Conservation (phyloP, 2,888 invertebrate genomes). For the Listrodromus nycthemerus region DNA sequence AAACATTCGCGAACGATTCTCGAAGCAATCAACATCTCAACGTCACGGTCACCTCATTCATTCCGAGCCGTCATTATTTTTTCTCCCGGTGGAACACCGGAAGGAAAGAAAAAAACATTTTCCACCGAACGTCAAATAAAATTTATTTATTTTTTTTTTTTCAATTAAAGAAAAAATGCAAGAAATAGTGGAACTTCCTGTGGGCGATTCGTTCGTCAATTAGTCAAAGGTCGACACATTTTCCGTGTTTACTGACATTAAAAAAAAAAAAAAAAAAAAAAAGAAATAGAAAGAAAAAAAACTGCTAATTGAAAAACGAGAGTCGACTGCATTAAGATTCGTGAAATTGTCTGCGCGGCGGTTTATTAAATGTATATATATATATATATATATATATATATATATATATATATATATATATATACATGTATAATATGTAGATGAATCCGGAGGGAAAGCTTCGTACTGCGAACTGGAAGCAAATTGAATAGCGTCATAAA, state of each 20-base stretch:
- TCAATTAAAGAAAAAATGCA: not conserved
- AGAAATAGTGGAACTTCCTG: too few species aligned
- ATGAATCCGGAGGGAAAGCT: too few species aligned
- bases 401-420: not conserved
- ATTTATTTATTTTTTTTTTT: too few species aligned
- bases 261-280: not conserved
- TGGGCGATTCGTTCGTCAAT: not conserved
- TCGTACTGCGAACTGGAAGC: constrained; percentile 24
- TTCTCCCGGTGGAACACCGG: not conserved
- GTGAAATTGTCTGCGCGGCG: not conserved
- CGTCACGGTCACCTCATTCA: not conserved
- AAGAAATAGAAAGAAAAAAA: not conserved
- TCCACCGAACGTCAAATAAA: not conserved
- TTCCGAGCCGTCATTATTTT: not conserved
- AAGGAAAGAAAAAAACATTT: not conserved
- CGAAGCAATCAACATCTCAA: not conserved
- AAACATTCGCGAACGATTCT: not conserved
- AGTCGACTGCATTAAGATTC: constrained; percentile 9
- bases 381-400: constrained; percentile 5
- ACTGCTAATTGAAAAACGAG: constrained; percentile 26
- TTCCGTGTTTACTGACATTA: not conserved
- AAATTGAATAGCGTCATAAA: constrained; percentile 59
- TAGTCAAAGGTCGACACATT: not conserved
- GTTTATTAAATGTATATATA: not conserved
- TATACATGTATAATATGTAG: not conserved